Evolutionary conservation across 2,888 invertebrate species (phyloP).

Genomic region (Periphyllus acericola): DNA sequence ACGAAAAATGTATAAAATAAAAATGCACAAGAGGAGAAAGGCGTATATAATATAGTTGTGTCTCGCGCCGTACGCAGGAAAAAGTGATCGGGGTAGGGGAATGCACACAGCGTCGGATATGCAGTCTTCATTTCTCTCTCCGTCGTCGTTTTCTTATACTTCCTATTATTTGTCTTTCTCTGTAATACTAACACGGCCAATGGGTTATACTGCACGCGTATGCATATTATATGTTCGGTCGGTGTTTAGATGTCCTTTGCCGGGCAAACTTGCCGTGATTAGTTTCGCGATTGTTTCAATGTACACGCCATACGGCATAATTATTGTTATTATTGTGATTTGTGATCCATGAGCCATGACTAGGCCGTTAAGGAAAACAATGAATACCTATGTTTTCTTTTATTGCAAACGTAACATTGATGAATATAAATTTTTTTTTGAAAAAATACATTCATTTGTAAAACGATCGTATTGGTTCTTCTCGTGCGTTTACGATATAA

Average conservation of each 20-base stretch:
- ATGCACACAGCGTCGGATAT: background rate
- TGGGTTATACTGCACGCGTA: background rate
- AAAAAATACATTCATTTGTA: background rate
- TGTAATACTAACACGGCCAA: background rate
- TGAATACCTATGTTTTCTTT: background rate
- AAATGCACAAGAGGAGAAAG: slow-evolving; percentile 56
- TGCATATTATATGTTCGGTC: background rate
- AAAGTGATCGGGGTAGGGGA: slow-evolving; percentile 39
- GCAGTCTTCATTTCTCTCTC: slow-evolving; percentile 50
- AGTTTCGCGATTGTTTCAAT: background rate
- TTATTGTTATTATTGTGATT: slow-evolving; percentile 4
- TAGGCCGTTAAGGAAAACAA: slow-evolving; percentile 8
- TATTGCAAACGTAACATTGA: background rate
- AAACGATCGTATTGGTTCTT: background rate
- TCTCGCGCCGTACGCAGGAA: background rate
- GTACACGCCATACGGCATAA: too few relatives aligned
- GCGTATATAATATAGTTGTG: slow-evolving; percentile 25
- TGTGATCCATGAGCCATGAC: background rate
- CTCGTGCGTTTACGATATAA: background rate
- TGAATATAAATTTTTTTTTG: background rate
- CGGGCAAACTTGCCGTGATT: background rate
- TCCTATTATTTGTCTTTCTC: slow-evolving; percentile 22
- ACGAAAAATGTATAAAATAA: slow-evolving; percentile 25
- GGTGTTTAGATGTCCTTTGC: background rate
- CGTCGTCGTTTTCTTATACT: background rate